Base-by-base conservation (phyloP, 2,113 vertebrate genomes). In the Megalops atlanticus region DNA sequence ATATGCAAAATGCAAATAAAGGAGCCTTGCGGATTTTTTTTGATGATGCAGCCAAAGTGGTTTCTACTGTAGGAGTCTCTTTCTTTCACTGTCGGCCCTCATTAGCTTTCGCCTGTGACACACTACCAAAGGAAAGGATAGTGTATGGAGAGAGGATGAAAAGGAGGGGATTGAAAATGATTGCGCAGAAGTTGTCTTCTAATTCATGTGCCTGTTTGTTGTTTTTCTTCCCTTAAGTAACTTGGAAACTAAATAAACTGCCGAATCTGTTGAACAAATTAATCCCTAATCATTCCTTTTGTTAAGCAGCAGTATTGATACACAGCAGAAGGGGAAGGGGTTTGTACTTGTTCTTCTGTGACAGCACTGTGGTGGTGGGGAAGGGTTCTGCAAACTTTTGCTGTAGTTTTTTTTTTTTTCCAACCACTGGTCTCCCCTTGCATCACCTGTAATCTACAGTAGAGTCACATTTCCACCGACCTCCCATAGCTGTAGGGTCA, bases 21-120 rank as follows among this genome's bases (percentile, higher is more conserved):
- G 27, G 36, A 18, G 16, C 70, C 70, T 27, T 64, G 18, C 33
- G n/a, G 31, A 33, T 68, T 33, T 68, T 72, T 72, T 38, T 38
- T 72, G 70, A 72, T 72, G 70, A 72, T 72, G 70, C 70, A 72
- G 33, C 71, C 71, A 73, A 40, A 38, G 38, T 24, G 38, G 71
- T 0, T 21, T 18, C 35, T 38, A n/a, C n/a, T n/a, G n/a, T n/a
- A 40, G 18, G 16, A 39, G 38, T 24, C 21, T 38, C 11, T 73
- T 11, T 38, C 35, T 36, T 40, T 36, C 71, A 39, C 45, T 76
- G 74, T 11, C 16, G 39, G 38, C n/a, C 74, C 3, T 76, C 35
- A 47, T 52, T 49, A 52, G 7, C 21, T 36, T 35, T 35, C 21
- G 31, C 38, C 24, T 31, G 35, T 52, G 24, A 18, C 16, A 36